phyloP scores from a whole-genome alignment of 2,888 invertebrate species.

The Periphyllus acericola region DNA sequence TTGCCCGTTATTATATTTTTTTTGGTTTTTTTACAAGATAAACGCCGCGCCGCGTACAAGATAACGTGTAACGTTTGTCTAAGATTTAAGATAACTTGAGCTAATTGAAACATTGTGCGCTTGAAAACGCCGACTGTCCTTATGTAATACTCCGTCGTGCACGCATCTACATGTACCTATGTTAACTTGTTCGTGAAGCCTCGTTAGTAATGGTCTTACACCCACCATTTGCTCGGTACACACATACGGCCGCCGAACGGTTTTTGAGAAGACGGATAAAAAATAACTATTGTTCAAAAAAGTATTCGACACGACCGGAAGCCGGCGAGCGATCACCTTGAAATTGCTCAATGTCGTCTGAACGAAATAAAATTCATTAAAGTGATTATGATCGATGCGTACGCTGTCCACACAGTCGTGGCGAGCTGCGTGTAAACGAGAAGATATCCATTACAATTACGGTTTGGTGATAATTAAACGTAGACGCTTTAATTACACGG shows the following conservation, averaged over 20 bases:
- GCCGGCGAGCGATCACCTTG: conserved; percentile 14
- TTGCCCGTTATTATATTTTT: neutral
- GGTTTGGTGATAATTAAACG: conserved; percentile 25
- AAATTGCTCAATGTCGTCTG: conserved; percentile 38
- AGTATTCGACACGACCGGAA: conserved; percentile 21
- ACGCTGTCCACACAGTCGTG: neutral
- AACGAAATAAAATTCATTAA: conserved; percentile 32
- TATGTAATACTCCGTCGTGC: neutral
- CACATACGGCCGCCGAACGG: too few relatives aligned
- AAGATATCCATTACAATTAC: conserved; percentile 4
- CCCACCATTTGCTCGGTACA: too few relatives aligned
- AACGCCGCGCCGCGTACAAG: neutral
- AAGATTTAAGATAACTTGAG: neutral
- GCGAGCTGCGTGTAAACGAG: neutral
- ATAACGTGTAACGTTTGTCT: neutral
- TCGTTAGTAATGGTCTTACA: neutral
- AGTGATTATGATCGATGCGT: conserved; percentile 19
- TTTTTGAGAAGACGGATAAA: too few relatives aligned
- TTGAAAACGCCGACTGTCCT: too few relatives aligned
- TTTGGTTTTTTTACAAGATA: neutral
- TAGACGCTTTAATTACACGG: conserved; percentile 29
- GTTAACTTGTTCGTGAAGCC: neutral
- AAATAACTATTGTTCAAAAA: neutral
- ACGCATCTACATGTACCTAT: neutral
- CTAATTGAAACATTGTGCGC: neutral